Base-by-base conservation (phyloP, 2,888 invertebrate genomes). In the Synanthedon vespiformis region DNA sequence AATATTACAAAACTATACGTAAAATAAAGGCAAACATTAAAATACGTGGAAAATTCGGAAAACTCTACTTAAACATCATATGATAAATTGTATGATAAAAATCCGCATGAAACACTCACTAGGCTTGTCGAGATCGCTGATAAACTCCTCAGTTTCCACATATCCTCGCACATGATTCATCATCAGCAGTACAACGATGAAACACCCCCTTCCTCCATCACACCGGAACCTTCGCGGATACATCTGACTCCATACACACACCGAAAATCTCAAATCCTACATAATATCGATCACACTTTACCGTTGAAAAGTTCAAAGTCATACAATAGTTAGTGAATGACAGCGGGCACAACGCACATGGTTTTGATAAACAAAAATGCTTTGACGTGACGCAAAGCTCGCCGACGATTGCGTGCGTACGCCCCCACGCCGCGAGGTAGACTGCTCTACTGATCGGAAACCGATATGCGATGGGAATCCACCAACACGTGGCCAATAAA, bases 91-190 rank as follows among this genome's bases (percentile, higher is more conserved):
- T 34, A 34, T 1, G 2, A 34, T 10, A 34, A 34, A n/a, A 34
- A 10, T 10, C 8, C 2, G 10, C 10, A 34, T 2, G 2, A 34
- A 34, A 34, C 6, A 72, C 81, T 86, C 68, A 89, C 90, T 83
- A 62, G 90, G 90, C 63, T 86, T 88, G 62, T 90, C 89, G 59
- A 90, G 74, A 60, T 89, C 89, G 62, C 89, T 89, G 61, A 89
- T 88, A 58, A 86, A 84, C 59, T 88, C 83, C 61, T 82, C 88
- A 14, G 89, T 88, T 57, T 88, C 89, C 62, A 88, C 77, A 67
- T 85, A 86, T 55, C 79, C 80, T 65, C 80, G 67, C 66, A 78
- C 68, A 64, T 72, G 68, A 22, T 16, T 22, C 48, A 48, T 71
- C 64, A 84, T 63, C 61, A 84, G 57, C 58, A 71, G 62, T 11